These are phyloP conservation scores for Cantharis lateralis DNA, from an alignment of 2,888 invertebrate species.

Conservation along the genomic window DNA sequence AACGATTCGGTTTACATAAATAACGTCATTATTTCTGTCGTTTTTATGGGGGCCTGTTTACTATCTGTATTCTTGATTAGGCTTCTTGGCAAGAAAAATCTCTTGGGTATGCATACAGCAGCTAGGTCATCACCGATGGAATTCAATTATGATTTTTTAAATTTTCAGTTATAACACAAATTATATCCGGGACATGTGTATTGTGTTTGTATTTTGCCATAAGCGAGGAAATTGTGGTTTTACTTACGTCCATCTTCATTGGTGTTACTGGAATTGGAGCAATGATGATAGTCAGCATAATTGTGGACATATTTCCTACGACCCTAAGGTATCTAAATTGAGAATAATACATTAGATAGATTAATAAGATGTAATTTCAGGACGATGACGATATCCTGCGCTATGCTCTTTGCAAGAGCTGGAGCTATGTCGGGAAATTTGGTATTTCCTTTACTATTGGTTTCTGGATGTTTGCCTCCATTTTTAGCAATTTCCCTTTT, in stretches of 20 bases:
- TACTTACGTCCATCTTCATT: constrained; percentile 61
- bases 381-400: constrained; percentile 72
- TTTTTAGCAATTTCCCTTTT: constrained; percentile 70
- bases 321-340: constrained; percentile 66
- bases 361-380: constrained; percentile 58
- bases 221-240: constrained; percentile 59
- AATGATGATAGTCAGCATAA: constrained; percentile 65
- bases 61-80: constrained; percentile 62
- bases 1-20: constrained; percentile 65
- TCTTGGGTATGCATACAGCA: constrained; percentile 58
- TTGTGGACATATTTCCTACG: constrained; percentile 70
- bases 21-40: constrained; percentile 68
- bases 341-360: no score
- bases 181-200: constrained; percentile 59
- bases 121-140: neutral
- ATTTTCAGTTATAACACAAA: neutral
- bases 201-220: constrained; percentile 63
- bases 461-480: constrained; percentile 72
- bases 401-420: constrained; percentile 72
- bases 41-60: constrained; percentile 66
- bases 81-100: constrained; percentile 58
- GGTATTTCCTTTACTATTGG: constrained; percentile 70
- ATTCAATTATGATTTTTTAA: neutral
- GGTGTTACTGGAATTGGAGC: constrained; percentile 61
- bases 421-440: constrained; percentile 75